Conservation (phyloP, 2,113 vertebrate genomes). For the Procavia capensis region DNA sequence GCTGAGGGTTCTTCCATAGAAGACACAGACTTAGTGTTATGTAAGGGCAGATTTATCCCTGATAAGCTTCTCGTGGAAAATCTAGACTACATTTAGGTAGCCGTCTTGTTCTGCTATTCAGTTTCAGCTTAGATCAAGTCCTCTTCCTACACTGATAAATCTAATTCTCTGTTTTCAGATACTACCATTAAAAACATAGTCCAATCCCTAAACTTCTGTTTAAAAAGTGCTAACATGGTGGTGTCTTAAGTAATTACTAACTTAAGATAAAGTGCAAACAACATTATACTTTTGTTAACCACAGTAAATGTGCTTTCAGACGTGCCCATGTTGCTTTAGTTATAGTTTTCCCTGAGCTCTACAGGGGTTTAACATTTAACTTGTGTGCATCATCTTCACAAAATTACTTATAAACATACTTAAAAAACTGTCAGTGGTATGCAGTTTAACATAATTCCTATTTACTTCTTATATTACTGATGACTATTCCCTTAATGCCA, state of each 20-base stretch:
- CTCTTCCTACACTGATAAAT: background rate
- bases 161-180: background rate
- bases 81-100: background rate
- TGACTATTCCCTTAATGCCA: background rate
- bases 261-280: background rate
- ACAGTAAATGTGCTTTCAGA: background rate
- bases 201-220: background rate
- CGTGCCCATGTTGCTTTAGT: background rate
- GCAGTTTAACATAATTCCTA: background rate
- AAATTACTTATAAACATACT: background rate
- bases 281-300: background rate
- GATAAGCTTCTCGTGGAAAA: background rate
- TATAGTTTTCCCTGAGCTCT: background rate
- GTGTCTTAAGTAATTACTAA: background rate
- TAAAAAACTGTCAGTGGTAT: background rate
- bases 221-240: background rate
- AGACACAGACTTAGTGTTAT: background rate
- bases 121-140: background rate
- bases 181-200: slow-evolving; percentile 27
- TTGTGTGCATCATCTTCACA: background rate
- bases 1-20: background rate
- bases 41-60: background rate
- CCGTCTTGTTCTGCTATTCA: background rate
- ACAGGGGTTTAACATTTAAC: background rate
- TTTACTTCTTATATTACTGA: background rate